phyloP scores from a whole-genome alignment of 2,888 invertebrate genomes.

The Sceliomorpha sp. region DNA sequence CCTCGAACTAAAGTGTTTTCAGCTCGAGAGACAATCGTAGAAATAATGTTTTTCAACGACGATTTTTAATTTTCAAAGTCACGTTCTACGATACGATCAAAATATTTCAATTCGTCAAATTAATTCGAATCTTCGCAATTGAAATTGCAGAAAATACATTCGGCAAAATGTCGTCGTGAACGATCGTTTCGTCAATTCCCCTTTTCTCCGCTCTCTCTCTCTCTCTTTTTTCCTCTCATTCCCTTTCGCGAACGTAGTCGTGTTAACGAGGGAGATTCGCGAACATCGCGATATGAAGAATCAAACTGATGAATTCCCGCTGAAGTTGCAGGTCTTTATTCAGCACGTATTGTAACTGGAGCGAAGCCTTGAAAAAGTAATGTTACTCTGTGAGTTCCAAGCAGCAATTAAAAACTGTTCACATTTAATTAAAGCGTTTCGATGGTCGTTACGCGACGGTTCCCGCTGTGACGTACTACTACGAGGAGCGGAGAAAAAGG shows the following conservation, averaged over 20 bases:
- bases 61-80: too few species aligned
- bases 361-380: slow-evolving; percentile 65
- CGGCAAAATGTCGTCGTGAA: too few species aligned
- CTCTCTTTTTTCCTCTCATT: not conserved
- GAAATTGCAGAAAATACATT: too few species aligned
- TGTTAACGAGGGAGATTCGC: slow-evolving; percentile 37
- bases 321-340: slow-evolving; percentile 51
- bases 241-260: slow-evolving; percentile 1
- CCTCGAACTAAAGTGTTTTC: not conserved
- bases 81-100: too few species aligned
- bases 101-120: too few species aligned
- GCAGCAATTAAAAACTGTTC: slow-evolving; percentile 71
- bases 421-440: slow-evolving; percentile 71
- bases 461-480: slow-evolving; percentile 28
- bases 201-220: too few species aligned
- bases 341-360: slow-evolving; percentile 60
- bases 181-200: too few species aligned
- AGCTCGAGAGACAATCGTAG: too few species aligned
- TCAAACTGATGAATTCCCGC: slow-evolving; percentile 57
- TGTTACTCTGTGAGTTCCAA: slow-evolving; percentile 59
- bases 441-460: slow-evolving; percentile 54
- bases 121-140: too few species aligned
- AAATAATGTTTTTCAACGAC: too few species aligned
- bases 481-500: slow-evolving; percentile 19
- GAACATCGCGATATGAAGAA: slow-evolving; percentile 50